phyloP scores from a whole-genome alignment of 2,113 vertebrate species.

The Paracanthobrama guichenoti region DNA sequence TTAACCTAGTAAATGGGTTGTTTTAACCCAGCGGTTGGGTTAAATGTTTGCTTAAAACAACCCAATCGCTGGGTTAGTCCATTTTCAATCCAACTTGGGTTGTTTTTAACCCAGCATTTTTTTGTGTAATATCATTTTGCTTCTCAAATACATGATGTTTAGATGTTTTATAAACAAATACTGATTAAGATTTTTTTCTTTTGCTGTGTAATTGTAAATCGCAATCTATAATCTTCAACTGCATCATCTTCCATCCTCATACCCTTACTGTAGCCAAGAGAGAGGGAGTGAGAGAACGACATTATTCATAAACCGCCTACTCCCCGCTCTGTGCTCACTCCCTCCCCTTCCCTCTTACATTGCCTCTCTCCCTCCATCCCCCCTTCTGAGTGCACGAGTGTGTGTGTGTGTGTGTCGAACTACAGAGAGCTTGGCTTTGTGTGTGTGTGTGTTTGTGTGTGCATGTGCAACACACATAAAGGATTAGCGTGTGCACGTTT shows the following conservation, averaged over 20 bases:
- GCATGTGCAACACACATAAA: conserved; percentile 35
- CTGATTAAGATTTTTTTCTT: background rate
- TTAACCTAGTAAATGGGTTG: no score
- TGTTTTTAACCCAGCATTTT: no score
- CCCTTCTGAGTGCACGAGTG: conserved; percentile 59
- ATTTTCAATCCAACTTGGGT: no score
- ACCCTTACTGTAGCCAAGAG: conserved; percentile 17
- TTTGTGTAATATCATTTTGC: background rate
- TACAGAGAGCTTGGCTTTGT: conserved; percentile 37
- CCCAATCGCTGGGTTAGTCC: no score
- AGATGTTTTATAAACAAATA: background rate
- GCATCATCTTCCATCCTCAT: conserved; percentile 16
- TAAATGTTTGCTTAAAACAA: no score
- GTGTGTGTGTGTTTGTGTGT: conserved; percentile 57
- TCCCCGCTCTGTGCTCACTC: conserved; percentile 25
- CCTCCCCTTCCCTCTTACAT: conserved; percentile 70
- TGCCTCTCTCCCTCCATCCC: conserved; percentile 58
- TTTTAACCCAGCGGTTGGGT: no score
- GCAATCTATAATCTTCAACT: background rate
- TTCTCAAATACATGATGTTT: background rate
- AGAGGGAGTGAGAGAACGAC: background rate
- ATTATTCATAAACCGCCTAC: conserved; percentile 63
- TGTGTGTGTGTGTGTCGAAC: conserved; percentile 38
- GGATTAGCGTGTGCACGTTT: conserved; percentile 23
- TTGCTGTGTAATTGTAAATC: background rate